phyloP scores from a whole-genome alignment of 2,888 invertebrate species.

The Parasteatoda lunata region DNA sequence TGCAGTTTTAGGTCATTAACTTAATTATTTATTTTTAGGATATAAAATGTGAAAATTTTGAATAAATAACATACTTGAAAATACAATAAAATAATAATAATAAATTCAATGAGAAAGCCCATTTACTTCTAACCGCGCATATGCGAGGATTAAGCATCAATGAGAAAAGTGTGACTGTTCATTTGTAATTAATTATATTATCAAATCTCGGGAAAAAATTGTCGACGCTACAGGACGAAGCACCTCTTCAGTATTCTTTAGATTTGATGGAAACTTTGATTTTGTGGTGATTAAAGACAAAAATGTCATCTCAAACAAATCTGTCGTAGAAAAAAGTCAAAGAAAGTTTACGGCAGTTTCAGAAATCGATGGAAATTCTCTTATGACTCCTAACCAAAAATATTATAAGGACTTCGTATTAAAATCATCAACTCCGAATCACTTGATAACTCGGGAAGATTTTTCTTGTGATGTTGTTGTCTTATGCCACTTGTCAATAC shows the following conservation, averaged over 20 bases:
- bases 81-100: neutral
- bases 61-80: neutral
- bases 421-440: too few relatives aligned
- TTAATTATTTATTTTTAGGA: neutral
- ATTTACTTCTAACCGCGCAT: neutral
- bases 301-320: neutral
- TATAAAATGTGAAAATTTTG: neutral
- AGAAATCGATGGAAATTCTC: neutral
- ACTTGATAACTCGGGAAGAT: too few relatives aligned
- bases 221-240: neutral
- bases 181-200: neutral
- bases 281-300: neutral
- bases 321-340: neutral
- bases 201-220: neutral
- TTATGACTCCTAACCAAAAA: too few relatives aligned
- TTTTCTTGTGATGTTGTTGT: too few relatives aligned
- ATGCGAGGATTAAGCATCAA: neutral
- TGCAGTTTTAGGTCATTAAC: neutral
- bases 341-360: neutral
- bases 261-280: neutral
- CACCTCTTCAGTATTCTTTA: neutral
- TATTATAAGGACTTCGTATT: too few relatives aligned
- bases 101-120: neutral
- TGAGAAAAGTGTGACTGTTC: neutral
- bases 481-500: too few relatives aligned